A percentile compares a stretch with the other conserved stretches of the same genome.
Conservation (phyloP, 1,140 invertebrate genomes). For the Phthorimaea operculella region DNA sequence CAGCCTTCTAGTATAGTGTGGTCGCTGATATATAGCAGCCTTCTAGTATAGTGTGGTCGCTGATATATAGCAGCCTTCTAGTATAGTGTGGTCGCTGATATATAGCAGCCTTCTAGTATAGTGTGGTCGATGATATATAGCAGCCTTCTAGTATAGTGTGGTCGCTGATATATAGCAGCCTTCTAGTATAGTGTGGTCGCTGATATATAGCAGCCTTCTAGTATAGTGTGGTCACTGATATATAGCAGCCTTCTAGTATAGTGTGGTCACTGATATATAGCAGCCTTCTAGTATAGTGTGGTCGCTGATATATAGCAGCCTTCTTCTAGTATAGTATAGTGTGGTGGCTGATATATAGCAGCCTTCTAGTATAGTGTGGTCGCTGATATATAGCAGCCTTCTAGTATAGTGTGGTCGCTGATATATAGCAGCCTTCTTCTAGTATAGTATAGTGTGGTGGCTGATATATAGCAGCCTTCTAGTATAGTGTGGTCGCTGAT, state of each 20-base stretch:
- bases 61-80: too few relatives aligned
- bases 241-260: too few relatives aligned
- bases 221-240: conserved; percentile 92
- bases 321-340: too few relatives aligned
- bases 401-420: conserved; percentile 93
- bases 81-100: conserved; percentile 92
- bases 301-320: too few relatives aligned
- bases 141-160: conserved; percentile 95
- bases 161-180: too few relatives aligned
- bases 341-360: conserved; percentile 88
- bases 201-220: too few relatives aligned
- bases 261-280: conserved; percentile 90
- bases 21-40: too few relatives aligned
- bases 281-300: conserved; percentile 95
- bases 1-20: conserved; percentile 95
- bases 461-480: too few relatives aligned
- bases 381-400: too few relatives aligned
- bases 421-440: too few relatives aligned
- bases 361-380: conserved; percentile 94
- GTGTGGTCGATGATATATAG: conserved; percentile 90
- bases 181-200: conserved; percentile 93
- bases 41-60: conserved; percentile 93
- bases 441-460: conserved; percentile 93
- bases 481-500: conserved; percentile 92
- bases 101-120: too few relatives aligned